A percentile compares a stretch with the other conserved stretches of the same genome.
Evolutionary conservation across 2,888 invertebrate species (phyloP).

Genomic region (Sisyra terminalis): DNA sequence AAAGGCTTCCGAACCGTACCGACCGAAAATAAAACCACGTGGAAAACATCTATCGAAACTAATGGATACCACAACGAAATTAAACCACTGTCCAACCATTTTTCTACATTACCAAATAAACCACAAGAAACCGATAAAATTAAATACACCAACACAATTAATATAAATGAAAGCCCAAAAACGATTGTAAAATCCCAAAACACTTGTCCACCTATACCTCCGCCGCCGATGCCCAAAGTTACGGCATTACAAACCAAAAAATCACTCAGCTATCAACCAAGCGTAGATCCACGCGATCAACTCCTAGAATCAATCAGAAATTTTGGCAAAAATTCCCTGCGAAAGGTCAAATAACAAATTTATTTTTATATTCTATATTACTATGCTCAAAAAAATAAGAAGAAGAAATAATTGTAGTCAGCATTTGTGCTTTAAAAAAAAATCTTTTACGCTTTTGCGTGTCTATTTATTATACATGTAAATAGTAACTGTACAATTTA

Average conservation of each 20-base stretch:
- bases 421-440: no score
- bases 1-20: slow-evolving; percentile 21
- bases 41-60: not conserved
- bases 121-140: not conserved
- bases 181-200: not conserved
- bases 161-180: not conserved
- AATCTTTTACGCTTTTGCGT: no score
- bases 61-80: not conserved
- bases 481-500: no score
- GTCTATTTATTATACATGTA: no score
- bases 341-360: not conserved
- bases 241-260: slow-evolving; percentile 15
- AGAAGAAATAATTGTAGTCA: no score
- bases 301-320: slow-evolving; percentile 53
- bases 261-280: slow-evolving; percentile 11
- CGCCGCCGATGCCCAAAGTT: slow-evolving; percentile 22
- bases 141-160: no score
- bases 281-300: slow-evolving; percentile 41
- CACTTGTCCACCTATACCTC: slow-evolving; percentile 21
- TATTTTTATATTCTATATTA: no score
- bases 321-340: slow-evolving; percentile 30
- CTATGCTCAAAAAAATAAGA: no score
- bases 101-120: not conserved
- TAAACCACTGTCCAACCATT: not conserved
- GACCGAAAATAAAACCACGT: not conserved